phyloP scores from a whole-genome alignment of 1,140 invertebrate genomes.

The Meloidogyne exigua region DNA sequence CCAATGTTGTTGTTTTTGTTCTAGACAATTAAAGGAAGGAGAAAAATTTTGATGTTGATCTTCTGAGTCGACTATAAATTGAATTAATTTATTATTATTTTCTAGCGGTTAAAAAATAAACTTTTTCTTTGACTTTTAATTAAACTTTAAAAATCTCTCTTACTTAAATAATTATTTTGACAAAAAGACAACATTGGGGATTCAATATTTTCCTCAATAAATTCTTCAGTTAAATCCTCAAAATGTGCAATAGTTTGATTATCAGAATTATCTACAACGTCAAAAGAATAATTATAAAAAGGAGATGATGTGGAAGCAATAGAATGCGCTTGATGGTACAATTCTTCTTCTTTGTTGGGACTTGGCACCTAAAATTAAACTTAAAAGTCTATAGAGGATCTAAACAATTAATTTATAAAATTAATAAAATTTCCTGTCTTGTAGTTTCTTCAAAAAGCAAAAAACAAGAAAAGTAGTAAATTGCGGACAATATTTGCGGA shows the following conservation, averaged over 20 bases:
- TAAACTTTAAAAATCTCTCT: neutral
- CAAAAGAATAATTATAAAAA: conserved; percentile 1
- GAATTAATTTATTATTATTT: neutral
- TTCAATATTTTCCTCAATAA: neutral
- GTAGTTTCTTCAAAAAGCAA: too few relatives aligned
- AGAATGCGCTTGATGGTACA: neutral
- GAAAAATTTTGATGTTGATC: neutral
- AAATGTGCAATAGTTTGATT: neutral
- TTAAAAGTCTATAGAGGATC: neutral
- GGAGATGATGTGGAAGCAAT: neutral
- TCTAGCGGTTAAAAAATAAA: too few relatives aligned
- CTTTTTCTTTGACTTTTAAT: too few relatives aligned
- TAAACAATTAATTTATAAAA: too few relatives aligned
- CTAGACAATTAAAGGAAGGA: neutral
- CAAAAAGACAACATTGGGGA: neutral
- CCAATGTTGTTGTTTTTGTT: neutral
- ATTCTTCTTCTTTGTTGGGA: neutral
- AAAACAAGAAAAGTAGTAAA: too few relatives aligned
- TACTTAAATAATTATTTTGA: neutral
- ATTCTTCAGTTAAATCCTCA: neutral
- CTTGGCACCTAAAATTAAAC: conserved; percentile 18
- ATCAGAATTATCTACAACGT: neutral
- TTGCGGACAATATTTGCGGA: too few relatives aligned
- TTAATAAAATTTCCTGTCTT: too few relatives aligned
- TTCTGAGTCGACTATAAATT: neutral